Base-by-base conservation (phyloP, 2,888 invertebrate genomes). In the Dynastes grantii region DNA sequence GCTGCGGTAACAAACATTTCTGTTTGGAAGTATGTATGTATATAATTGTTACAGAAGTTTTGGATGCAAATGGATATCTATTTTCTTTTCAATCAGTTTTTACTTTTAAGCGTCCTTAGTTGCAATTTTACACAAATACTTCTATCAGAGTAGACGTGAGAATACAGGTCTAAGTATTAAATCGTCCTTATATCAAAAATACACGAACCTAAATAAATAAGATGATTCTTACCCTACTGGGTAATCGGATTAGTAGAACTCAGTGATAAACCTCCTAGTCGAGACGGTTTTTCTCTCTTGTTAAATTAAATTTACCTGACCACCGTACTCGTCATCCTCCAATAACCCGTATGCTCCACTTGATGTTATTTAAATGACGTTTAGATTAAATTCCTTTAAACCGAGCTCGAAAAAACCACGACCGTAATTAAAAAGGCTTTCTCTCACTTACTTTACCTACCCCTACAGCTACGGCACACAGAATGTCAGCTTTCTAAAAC, bases 351-450 rank as follows among this genome's bases (percentile, higher is more conserved):
- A 51, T 70, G 58, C 32, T 73, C 27, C 27, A 75, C 51, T 51
- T 78, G 76, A 65, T 85, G 84, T 85, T 85, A 85, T 86, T 85
- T 85, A 85, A 85, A 86, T 85, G 86, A 86, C 86, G 85, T 85
- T 86, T 86, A 86, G 85, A 86, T 86, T 86, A 86, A 86, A 86
- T 86, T 86, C 86, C 85, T 85, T 83, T 83, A 82, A 82, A 83
- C 83, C 82, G 81, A 80, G 32, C 68, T 78, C 82, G 81, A 83
- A 84, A 85, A 84, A 84, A 84, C 80, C 81, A 75, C 82, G 80
- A 78, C 78, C 76, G 81, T 82, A 82, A 83, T 83, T 83, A 84
- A 83, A 84, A 84, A 84, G 81, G 81, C 82, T 80, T 80, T 81
- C 81, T 80, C 67, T 67, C n/a, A 67, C 45, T 16, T 67, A 40